These are phyloP conservation scores for Antheraea assamensis DNA, from an alignment of 2,888 invertebrate species.

Conservation along the genomic window DNA sequence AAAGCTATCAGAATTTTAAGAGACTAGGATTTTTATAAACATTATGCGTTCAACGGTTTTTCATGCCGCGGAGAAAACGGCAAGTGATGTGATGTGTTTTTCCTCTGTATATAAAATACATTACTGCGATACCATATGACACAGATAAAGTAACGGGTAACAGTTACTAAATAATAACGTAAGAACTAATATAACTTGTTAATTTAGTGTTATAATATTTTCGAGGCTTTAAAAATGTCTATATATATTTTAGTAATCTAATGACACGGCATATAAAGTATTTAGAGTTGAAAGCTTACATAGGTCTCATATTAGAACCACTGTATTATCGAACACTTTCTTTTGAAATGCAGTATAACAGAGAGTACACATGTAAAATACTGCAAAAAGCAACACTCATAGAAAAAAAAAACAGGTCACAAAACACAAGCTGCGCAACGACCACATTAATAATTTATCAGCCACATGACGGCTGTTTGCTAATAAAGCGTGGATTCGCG, in stretches of 20 bases:
- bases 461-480: conserved; percentile 81
- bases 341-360: background rate
- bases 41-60: too few species aligned
- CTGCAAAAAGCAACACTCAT: conserved; percentile 27
- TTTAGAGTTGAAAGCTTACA: background rate
- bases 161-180: background rate
- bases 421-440: conserved; percentile 67
- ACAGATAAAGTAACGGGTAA: too few species aligned
- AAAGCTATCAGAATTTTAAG: too few species aligned
- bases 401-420: conserved; percentile 67
- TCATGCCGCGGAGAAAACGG: too few species aligned
- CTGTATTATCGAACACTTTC: background rate
- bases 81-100: too few species aligned
- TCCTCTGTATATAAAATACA: too few species aligned
- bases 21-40: too few species aligned
- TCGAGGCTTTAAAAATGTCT: background rate
- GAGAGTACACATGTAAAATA: conserved; percentile 44
- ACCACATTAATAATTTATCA: conserved; percentile 83
- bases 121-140: too few species aligned
- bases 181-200: background rate
- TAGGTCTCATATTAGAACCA: background rate
- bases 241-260: background rate
- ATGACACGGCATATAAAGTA: background rate
- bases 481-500: conserved; percentile 80
- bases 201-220: background rate